Evolutionary conservation across 2,113 vertebrate species (phyloP), one percentile per base, ranked within the genome.

Genomic region (Stictonetta naevosa): DNA sequence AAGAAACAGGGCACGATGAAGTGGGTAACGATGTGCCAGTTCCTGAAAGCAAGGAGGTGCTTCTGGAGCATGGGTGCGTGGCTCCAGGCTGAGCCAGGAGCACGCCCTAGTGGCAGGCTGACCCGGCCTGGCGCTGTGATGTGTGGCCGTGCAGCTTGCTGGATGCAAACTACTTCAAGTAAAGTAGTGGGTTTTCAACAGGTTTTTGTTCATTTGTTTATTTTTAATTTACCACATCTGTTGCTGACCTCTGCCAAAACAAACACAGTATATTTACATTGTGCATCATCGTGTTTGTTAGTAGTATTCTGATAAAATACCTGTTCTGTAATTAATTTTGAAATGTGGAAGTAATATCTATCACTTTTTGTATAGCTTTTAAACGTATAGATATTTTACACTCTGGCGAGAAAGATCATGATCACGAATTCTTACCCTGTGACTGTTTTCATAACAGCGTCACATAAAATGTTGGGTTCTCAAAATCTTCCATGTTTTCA

Each of bases 371-470:
- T 55, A 9, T n/a, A 25, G 28, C 40, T 93, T 92, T 93, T 23
- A 87, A 77, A 62, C 36, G 53, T 67, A n/a, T 8, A 36, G 58
- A 21, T 81, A 84, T 88, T 90, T 93, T 90, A 75, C 78, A 44
- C 77, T 73, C 80, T 36, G 29, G 86, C 66, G 73, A 50, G 53
- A 48, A 83, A 68, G 80, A 60, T 82, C 36, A 36, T 0, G 3
- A 52, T 83, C 90, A 88, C 76, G 69, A 56, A 81, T 92, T 92
- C 73, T 40, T 88, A 52, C 0, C 56, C 34, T 29, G 53, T 58
- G 93, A 86, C 77, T 58, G 13, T 85, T 95, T 96, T 79, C 82
- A 62, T 95, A 83, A 87, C 78, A 91, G 67, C 21, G 0, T 85
- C 58, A 60, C 1, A 1, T 75, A 63, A 86, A 86, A 62, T n/a